Conservation (phyloP, 2,113 vertebrate genomes). For the Ondatra zibethicus region DNA sequence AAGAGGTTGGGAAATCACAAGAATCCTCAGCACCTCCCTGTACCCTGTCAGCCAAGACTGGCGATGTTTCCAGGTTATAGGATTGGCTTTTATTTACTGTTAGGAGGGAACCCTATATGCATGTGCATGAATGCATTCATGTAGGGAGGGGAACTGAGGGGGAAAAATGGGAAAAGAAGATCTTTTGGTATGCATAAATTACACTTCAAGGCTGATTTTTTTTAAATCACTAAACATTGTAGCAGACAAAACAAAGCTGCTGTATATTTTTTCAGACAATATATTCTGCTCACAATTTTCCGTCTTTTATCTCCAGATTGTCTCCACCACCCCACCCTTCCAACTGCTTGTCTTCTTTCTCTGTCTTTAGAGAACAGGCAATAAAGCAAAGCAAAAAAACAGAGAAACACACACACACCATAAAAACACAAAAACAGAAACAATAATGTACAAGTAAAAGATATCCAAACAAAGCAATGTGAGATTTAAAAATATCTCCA, state of each 20-base stretch:
- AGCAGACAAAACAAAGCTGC: neutral
- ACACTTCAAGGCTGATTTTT: neutral
- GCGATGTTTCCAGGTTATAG: conserved; percentile 12
- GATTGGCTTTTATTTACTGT: conserved; percentile 16
- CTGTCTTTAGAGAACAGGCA: neutral
- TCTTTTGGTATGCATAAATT: neutral
- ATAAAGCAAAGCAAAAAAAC: too few relatives aligned
- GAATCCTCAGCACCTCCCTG: conserved; percentile 12
- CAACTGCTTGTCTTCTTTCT: neutral
- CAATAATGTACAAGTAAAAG: neutral
- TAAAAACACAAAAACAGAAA: neutral
- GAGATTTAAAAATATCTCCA: neutral
- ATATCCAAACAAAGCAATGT: neutral
- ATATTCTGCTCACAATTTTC: neutral
- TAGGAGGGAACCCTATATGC: neutral
- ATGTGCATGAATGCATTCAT: neutral
- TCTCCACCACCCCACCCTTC: neutral
- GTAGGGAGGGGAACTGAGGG: neutral
- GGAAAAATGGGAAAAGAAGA: neutral
- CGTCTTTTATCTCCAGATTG: neutral
- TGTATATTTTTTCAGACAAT: neutral
- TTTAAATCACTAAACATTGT: too few relatives aligned
- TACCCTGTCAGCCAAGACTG: conserved; percentile 1
- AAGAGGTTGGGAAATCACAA: rapidly evolving
- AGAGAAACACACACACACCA: neutral